Evolutionary conservation across 2,797 vertebrate species (phyloP), one percentile per base, ranked within the genome.

Genomic region (Malurus splendens): DNA sequence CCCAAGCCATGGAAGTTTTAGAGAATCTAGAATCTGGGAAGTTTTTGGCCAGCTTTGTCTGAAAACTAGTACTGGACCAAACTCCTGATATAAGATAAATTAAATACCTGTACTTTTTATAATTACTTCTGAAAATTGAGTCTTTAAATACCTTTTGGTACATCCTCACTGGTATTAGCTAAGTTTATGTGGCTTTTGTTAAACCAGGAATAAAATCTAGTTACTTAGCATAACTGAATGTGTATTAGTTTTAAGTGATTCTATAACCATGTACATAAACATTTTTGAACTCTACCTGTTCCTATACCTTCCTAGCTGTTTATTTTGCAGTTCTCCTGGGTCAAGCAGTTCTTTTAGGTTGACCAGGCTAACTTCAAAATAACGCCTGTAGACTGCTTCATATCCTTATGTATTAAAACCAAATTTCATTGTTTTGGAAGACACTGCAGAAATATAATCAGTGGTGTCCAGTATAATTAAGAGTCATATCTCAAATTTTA

Each of bases 301-400:
- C 47, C 0, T 1, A 1, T 33, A 33, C 14, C n/a, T 51, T 56
- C 36, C 33, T 64, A 11, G n/a, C 7, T 14, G 5, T n/a, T 82
- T n/a, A 36, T 33, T 80, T 78, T 42, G 42, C 17, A 33, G 15
- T 56, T 62, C 45, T 73, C 2, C 9, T 36, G 32, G 10, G 13
- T 67, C 24, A 75, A 9, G 56, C 20, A 65, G 36, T 55, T 88
- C 25, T 81, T 82, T 48, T 39, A 28, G 19, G 3, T 22, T 74
- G 45, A 48, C 20, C 15, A 27, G 57, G 19, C 18, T 81, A 44
- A 80, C 25, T 86, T 82, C 18, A 44, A 60, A 60, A 28, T 45
- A 52, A 28, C 17, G 19, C 47, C 42, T 48, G 12, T 42, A 45
- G 28, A 5, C 23, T 67, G 38, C 15, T 45, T 82, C 24, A 2